Conservation (phyloP, 2,888 invertebrate species). For the Palloptera scutellata region DNA sequence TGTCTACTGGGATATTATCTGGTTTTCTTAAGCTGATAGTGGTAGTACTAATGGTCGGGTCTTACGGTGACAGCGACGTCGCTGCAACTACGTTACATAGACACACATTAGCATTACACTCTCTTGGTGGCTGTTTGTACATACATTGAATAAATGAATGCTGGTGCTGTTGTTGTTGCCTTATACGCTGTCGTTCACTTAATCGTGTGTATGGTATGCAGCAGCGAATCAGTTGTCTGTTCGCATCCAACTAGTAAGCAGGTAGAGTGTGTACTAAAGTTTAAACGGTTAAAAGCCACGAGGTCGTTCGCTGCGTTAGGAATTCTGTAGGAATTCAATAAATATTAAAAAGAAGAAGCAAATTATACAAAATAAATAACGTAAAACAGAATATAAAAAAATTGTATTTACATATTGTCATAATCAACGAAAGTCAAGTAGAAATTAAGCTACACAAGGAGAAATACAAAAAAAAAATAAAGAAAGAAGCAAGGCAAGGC, state of each 20-base stretch:
- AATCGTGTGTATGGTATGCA: constrained; percentile 40
- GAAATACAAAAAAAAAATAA: constrained; percentile 6
- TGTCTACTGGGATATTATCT: too few species aligned
- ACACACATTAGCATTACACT: too few species aligned
- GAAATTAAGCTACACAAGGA: constrained; percentile 10
- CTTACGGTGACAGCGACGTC: too few species aligned
- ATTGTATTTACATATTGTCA: background rate
- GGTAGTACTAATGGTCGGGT: too few species aligned
- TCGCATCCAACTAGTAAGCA: constrained; percentile 65
- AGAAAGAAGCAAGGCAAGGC: constrained; percentile 14
- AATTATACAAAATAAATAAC: constrained; percentile 20
- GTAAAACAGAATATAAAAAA: background rate
- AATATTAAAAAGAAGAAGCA: constrained; percentile 34
- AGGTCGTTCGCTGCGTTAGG: constrained; percentile 55
- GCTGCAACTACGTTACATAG: too few species aligned
- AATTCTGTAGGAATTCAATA: constrained; percentile 30
- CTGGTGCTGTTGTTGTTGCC: background rate
- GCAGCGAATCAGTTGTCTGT: constrained; percentile 63
- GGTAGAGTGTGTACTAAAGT: constrained; percentile 58
- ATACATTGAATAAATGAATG: constrained; percentile 11
- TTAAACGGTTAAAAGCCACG: constrained; percentile 63
- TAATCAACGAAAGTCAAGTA: constrained; percentile 12
- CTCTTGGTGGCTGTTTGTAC: too few species aligned
- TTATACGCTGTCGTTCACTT: constrained; percentile 32
- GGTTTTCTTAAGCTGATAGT: too few species aligned